Evolutionary conservation across 2,888 invertebrate species (phyloP).

Genomic region (Lasioglossum lativentre): DNA sequence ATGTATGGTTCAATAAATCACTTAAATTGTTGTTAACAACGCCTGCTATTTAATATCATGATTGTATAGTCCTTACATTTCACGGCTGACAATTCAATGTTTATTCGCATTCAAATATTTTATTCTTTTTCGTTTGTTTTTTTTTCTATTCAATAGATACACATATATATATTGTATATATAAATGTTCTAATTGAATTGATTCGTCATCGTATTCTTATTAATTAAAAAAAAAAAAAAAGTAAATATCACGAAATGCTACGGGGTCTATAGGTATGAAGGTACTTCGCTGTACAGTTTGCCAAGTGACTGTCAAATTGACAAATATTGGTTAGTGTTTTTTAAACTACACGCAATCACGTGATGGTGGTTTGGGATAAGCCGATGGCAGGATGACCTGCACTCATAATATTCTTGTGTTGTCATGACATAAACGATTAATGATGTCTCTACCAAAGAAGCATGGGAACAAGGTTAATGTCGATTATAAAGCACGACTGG

Average conservation of each 20-base stretch:
- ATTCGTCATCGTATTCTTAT: neutral
- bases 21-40: constrained; percentile 52
- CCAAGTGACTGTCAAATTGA: constrained; percentile 49
- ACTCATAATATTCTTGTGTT: constrained; percentile 43
- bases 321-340: constrained; percentile 34
- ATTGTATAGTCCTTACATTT: neutral
- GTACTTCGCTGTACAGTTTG: constrained; percentile 47
- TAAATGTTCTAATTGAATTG: neutral
- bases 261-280: constrained; percentile 8
- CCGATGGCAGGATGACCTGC: constrained; percentile 54
- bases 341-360: constrained; percentile 41
- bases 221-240: neutral
- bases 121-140: neutral
- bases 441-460: constrained; percentile 81
- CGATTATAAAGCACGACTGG: constrained; percentile 87
- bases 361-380: constrained; percentile 25
- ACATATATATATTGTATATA: no score
- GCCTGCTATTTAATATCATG: neutral
- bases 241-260: neutral
- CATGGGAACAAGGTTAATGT: constrained; percentile 81
- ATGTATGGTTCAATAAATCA: constrained; percentile 64
- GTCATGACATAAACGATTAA: constrained; percentile 70
- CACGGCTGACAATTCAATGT: neutral
- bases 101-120: neutral
- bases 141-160: neutral